Evolutionary conservation across 2,888 invertebrate species (phyloP).

Genomic region (Acleris literana): DNA sequence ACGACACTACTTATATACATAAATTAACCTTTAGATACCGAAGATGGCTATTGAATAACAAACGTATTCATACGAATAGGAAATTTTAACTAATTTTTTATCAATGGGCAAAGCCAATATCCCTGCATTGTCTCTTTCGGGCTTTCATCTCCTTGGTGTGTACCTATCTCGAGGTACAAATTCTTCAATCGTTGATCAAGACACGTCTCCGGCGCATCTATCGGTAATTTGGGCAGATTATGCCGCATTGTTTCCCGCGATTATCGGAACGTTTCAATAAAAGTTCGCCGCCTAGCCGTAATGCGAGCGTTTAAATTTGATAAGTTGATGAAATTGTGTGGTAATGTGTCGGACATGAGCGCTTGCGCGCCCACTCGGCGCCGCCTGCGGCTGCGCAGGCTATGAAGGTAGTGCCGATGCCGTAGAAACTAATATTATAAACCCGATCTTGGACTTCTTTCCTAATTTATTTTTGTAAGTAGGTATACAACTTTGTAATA

Average conservation of each 20-base stretch:
- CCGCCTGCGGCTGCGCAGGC: conserved; percentile 30
- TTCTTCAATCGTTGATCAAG: background rate
- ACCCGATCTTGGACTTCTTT: conserved; percentile 6
- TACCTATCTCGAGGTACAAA: background rate
- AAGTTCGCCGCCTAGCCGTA: conserved; percentile 39
- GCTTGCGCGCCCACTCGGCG: conserved; percentile 48
- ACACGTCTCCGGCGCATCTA: conserved; percentile 25
- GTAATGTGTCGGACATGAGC: conserved; percentile 70
- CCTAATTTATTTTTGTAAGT: conserved; percentile 1
- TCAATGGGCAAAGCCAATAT: no score
- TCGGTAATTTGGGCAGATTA: conserved; percentile 34
- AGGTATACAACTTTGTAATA: background rate
- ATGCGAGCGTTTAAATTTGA: conserved; percentile 60
- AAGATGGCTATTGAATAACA: no score
- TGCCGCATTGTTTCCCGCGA: conserved; percentile 28
- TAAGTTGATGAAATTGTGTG: conserved; percentile 73
- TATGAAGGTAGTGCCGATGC: conserved; percentile 9
- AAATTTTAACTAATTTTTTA: no score
- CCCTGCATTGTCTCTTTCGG: no score
- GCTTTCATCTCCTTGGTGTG: no score
- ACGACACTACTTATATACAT: no score
- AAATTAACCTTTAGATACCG: no score
- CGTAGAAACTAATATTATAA: conserved; percentile 26
- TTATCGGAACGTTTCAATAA: conserved; percentile 36
- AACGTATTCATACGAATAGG: no score